Conservation (phyloP, 2,888 invertebrate genomes). For the Sminthurides aquaticus region DNA sequence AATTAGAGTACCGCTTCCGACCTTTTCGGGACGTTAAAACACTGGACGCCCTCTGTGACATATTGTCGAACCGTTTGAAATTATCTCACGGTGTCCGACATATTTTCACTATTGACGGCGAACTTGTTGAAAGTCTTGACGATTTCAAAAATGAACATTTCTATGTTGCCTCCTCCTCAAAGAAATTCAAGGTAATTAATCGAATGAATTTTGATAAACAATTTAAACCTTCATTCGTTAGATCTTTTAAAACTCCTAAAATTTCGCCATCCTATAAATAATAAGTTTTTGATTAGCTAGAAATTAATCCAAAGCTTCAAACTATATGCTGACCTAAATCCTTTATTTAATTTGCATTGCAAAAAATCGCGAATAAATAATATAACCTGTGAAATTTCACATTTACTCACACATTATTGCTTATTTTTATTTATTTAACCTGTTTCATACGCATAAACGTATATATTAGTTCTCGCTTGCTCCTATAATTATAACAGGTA, state of each 20-base stretch:
- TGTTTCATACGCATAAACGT: too few relatives aligned
- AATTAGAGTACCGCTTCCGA: constrained; percentile 78
- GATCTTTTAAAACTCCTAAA: constrained; percentile 13
- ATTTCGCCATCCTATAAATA: background rate
- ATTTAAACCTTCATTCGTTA: constrained; percentile 9
- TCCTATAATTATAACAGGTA: too few relatives aligned
- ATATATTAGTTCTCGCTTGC: too few relatives aligned
- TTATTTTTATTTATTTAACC: too few relatives aligned
- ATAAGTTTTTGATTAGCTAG: too few relatives aligned
- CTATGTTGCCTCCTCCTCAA: constrained; percentile 87
- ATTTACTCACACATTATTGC: too few relatives aligned
- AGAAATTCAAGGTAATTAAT: constrained; percentile 73
- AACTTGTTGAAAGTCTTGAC: constrained; percentile 71
- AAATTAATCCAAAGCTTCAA: too few relatives aligned
- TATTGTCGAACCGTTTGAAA: constrained; percentile 78
- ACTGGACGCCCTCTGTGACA: constrained; percentile 74
- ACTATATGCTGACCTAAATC: too few relatives aligned
- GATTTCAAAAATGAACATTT: constrained; percentile 84
- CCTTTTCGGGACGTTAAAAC: constrained; percentile 80
- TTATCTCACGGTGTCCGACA: constrained; percentile 80
- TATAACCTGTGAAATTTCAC: too few relatives aligned
- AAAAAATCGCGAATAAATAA: too few relatives aligned
- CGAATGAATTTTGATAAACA: background rate
- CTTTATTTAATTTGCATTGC: too few relatives aligned
- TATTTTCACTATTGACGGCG: constrained; percentile 86